Evolutionary conservation across 2,797 vertebrate genomes (phyloP), one percentile per base, ranked within the genome.

Genomic region (Chaunax sp.): DNA sequence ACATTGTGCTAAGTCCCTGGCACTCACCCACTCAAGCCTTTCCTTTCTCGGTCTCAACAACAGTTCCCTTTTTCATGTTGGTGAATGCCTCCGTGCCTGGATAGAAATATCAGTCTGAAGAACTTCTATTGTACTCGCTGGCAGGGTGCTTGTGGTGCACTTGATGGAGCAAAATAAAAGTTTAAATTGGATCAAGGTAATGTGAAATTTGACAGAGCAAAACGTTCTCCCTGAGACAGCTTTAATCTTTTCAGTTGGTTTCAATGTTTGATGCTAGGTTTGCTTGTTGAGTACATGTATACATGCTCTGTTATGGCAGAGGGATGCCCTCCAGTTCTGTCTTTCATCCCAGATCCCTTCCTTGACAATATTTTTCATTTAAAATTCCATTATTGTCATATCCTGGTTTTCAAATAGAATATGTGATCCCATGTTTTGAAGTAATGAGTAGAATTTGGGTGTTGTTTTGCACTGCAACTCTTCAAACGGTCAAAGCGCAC

Each of bases 121-220:
- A 75, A 64, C 57, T 49, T 69, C 35, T 37, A 35, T 81, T 78
- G 64, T 72, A 18, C 60, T 72, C 0, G 47, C 77, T 80, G 71
- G 74, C 75, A 76, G 77, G 63, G 49, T 58, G 80, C 72, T 75
- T 68, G 50, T 67, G 64, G 80, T 72, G 58, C 63, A 58, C 62
- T 78, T 72, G 77, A 74, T 67, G 69, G 80, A 85, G 52, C 76
- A 71, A 81, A 83, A 84, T 84, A 72, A 74, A 51, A 68, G 80
- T 90, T 93, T 75, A 90, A 50, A 84, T 86, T 90, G n/a, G 87
- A 92, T 93, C 81, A 89, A 90, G 81, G 84, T 91, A 85, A 87
- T 90, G 85, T 67, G 66, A 86, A 90, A 84, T 86, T 71, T 85
- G 89, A 86, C 75, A 67, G 76, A 84, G 83, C 79, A 87, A 92